Base-by-base conservation (phyloP, 1,140 invertebrate genomes). In the Dendroctonus ponderosae region DNA sequence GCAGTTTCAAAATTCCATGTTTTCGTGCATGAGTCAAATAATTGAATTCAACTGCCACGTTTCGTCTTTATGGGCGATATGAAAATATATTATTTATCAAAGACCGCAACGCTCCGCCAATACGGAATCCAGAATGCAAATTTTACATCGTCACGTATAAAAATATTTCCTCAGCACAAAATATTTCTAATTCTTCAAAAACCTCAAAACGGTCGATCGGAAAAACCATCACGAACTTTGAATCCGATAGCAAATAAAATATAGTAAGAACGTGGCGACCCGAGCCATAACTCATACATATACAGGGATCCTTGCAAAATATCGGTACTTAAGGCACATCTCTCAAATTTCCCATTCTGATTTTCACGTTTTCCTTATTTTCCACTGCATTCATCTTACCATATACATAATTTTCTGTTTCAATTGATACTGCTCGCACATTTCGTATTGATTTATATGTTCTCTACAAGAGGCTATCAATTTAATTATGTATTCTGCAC, bases 241-340 rank as follows among this genome's bases (percentile, higher is more conserved):
- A 75, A 74, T 74, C 74, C 76, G 77, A 78, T 78, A 78, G 77
- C 77, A 77, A 78, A 78, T 78, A 78, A 78, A 78, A 78, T 77
- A 78, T 78, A 74, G 77, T 75, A 68, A 62, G 75, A 58, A 78
- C 77, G 77, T 78, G 77, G 73, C 74, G 71, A 75, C 76, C 73
- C 65, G 64, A 59, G 58, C 70, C 73, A 78, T 78, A 77, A 77
- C 72, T 78, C 77, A 78, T 76, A 73, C 71, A 78, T 77, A 76
- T 75, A 74, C 74, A 75, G 68, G 70, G 69, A 70, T 74, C 74
- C 71, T 69, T 72, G 76, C 72, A 64, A 75, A 76, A 78, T 77
- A 77, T 75, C 70, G 76, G 70, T 75, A 73, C 74, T 76, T 77
- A 77, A 75, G 74, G 74, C 74, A 68, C 66, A 71, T 72, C 66